phyloP scores from a whole-genome alignment of 2,113 vertebrate species.

The Bostrychus sinensis region DNA sequence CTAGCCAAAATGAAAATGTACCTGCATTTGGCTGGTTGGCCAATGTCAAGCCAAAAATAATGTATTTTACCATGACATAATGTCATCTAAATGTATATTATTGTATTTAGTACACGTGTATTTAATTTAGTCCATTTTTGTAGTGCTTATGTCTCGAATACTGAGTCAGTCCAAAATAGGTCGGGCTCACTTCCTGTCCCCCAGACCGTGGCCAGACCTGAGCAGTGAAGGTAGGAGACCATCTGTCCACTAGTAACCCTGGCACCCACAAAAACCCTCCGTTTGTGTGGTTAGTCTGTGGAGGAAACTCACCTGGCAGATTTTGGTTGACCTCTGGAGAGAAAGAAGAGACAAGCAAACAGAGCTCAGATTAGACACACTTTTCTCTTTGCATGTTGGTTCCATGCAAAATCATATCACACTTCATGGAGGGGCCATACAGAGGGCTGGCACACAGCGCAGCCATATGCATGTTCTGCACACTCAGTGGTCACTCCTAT shows the following conservation, averaged over 20 bases:
- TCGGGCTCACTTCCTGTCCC: background rate
- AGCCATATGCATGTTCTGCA: slow-evolving; percentile 73
- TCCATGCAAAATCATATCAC: slow-evolving; percentile 78
- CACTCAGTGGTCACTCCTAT: background rate
- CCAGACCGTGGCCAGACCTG: background rate
- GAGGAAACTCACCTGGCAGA: slow-evolving; percentile 91
- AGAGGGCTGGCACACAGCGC: slow-evolving; percentile 52
- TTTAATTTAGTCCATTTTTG: too few species aligned
- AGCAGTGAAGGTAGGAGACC: background rate
- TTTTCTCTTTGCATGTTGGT: slow-evolving; percentile 88
- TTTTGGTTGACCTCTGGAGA: slow-evolving; percentile 86
- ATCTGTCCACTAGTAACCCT: slow-evolving; percentile 4
- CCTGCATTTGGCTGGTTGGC: too few species aligned
- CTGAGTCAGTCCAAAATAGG: background rate
- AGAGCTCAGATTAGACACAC: slow-evolving; percentile 69
- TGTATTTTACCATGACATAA: too few species aligned
- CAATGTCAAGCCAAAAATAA: too few species aligned
- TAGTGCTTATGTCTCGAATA: too few species aligned
- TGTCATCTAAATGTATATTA: too few species aligned
- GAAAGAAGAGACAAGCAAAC: slow-evolving; percentile 70
- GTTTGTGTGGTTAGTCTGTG: background rate
- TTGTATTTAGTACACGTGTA: too few species aligned
- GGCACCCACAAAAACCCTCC: background rate
- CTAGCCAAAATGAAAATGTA: too few species aligned
- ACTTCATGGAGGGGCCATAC: slow-evolving; percentile 64